Conservation (phyloP, 1,140 invertebrate species). For the Trichonephila clavata region DNA sequence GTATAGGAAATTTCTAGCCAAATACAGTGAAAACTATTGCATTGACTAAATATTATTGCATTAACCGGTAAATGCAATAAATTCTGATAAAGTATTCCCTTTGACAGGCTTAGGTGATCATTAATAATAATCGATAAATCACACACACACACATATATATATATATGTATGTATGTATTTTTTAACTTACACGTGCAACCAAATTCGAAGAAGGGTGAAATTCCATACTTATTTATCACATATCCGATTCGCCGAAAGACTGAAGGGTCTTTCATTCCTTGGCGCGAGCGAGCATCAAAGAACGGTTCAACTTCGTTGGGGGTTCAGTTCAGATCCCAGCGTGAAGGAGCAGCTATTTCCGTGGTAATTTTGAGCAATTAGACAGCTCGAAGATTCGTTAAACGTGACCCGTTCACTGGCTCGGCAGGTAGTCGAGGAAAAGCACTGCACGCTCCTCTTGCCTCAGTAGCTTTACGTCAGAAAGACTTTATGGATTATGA, state of each 20-base stretch:
- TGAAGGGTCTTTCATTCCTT: background rate
- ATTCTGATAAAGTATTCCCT: too few species aligned
- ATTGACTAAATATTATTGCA: too few species aligned
- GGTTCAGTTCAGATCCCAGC: slow-evolving; percentile 41
- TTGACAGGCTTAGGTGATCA: too few species aligned
- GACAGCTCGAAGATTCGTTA: slow-evolving; percentile 14
- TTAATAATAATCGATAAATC: too few species aligned
- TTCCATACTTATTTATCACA: background rate
- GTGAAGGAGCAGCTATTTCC: slow-evolving; percentile 36
- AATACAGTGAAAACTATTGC: too few species aligned
- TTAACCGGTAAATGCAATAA: too few species aligned
- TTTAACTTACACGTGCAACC: too few species aligned
- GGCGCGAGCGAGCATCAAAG: background rate
- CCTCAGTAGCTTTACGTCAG: background rate
- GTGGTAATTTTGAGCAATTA: slow-evolving; percentile 41
- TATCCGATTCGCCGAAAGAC: background rate
- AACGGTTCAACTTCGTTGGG: slow-evolving; percentile 24
- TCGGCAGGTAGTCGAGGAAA: background rate
- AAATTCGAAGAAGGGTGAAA: background rate
- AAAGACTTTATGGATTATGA: slow-evolving; percentile 7
- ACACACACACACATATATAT: too few species aligned
- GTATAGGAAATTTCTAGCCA: too few species aligned
- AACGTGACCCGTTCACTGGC: slow-evolving; percentile 36
- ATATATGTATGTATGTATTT: too few species aligned
- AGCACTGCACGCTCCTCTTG: background rate